A percentile compares a stretch with the other conserved stretches of the same genome.
These are phyloP conservation scores for Ciconia maguari DNA, from an alignment of 2,113 vertebrate genomes.

Conservation along the genomic window DNA sequence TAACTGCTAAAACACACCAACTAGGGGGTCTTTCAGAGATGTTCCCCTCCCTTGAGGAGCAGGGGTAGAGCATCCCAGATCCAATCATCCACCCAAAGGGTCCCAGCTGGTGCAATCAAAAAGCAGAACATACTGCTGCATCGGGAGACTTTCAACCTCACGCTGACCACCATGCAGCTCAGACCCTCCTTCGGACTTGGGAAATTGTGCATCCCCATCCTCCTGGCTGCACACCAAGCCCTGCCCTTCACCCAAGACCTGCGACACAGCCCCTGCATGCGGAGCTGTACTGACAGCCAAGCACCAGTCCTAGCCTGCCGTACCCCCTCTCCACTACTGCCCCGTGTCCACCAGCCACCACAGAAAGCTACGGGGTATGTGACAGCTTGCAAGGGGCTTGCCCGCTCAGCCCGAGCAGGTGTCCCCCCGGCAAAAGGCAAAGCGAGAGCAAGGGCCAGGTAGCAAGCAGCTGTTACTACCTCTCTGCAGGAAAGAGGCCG, in stretches of 20 bases:
- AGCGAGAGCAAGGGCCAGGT: conserved; percentile 72
- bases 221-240: background rate
- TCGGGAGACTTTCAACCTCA: rapidly evolving
- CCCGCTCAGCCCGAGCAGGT: background rate
- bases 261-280: rapidly evolving
- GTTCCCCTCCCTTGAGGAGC: background rate
- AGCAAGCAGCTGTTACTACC: conserved; percentile 81
- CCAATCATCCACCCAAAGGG: background rate
- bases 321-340: background rate
- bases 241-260: background rate
- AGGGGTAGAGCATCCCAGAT: background rate
- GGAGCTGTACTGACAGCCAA: background rate
- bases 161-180: background rate
- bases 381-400: conserved; percentile 1
- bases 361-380: background rate
- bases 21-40: background rate
- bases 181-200: background rate
- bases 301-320: background rate
- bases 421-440: background rate
- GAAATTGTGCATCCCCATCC: background rate
- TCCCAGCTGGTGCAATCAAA: background rate
- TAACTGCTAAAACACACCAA: background rate
- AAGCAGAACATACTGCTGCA: background rate
- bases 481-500: conserved; percentile 88
- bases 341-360: background rate